Base-by-base conservation (phyloP, 2,797 vertebrate species). In the Acipenser transmontanus region DNA sequence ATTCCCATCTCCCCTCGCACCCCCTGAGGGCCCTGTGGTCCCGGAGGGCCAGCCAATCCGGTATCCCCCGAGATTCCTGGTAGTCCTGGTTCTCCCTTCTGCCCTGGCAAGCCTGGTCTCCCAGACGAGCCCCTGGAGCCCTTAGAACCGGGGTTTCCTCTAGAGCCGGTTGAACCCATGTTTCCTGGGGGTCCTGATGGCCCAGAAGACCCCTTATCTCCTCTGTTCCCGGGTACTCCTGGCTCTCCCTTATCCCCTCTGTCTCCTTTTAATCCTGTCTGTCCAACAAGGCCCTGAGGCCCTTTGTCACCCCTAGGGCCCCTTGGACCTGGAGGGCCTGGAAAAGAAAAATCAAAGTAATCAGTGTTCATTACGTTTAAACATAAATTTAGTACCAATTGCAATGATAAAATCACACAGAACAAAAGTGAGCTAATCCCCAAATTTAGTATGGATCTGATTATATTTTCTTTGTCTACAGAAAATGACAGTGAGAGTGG, bases 241-340 rank as follows among this genome's bases (percentile, higher is more conserved):
- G 89, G 74, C 66, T 79, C 80, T 74, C 97, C 97, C 71, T 88
- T 95, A 34, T 95, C 94, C 71, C 97, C 97, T 82, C 90, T 94
- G 71, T 94, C 95, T 73, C 97, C 97, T 74, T 94, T 96, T 75
- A 89, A 84, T 57, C 97, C 97, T 64, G 83, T 48, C 0, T 87
- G 87, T 57, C 97, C 97, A 69, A 83, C 62, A 54, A 83, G 84
- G 71, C 97, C 97, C 76, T 84, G 85, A 71, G 89, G 79, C 56
- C 97, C 97, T 85, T 89, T 92, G 78, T 99, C 96, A 68, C 97
- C 97, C 87, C 91, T 93, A 8, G 92, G 81, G 64, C 97, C 97
- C 76, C 94, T 92, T 60, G 95, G 94, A 76, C 97, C 97, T 69
- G 96, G 95, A 68, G 97, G 95, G 66, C 96, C 95, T 98, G 69